Evolutionary conservation across 2,888 invertebrate genomes (phyloP).

Genomic region (Teinopalpus imperialis): DNA sequence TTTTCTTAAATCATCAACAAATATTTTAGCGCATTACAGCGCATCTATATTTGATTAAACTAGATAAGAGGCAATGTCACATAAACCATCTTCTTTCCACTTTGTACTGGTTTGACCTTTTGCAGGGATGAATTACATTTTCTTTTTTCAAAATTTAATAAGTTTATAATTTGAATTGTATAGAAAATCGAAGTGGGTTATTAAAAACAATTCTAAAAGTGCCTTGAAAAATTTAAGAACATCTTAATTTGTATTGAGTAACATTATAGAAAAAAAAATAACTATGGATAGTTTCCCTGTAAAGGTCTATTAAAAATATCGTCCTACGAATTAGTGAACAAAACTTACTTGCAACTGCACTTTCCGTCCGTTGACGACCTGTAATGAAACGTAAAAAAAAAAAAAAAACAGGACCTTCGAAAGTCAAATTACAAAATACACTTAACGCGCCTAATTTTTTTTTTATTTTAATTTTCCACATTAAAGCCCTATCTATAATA

Average conservation of each 20-base stretch:
- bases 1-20: conserved; percentile 2
- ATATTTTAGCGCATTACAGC: neutral
- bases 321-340: conserved; percentile 32
- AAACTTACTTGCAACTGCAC: conserved; percentile 36
- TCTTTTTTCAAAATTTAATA: conserved; percentile 12
- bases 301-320: conserved; percentile 23
- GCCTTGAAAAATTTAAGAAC: conserved; percentile 8
- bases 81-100: conserved; percentile 42
- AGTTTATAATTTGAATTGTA: neutral
- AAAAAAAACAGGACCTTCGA: conserved; percentile 32
- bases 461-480: conserved; percentile 26
- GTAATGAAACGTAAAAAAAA: conserved; percentile 35
- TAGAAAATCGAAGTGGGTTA: too few relatives aligned
- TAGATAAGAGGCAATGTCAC: conserved; percentile 6
- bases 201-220: conserved; percentile 16
- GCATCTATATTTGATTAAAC: conserved; percentile 1
- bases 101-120: conserved; percentile 55
- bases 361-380: conserved; percentile 32
- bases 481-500: conserved; percentile 30
- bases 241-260: too few relatives aligned
- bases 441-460: conserved; percentile 24
- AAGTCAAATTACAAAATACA: conserved; percentile 28
- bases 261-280: too few relatives aligned
- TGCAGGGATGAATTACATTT: conserved; percentile 43
- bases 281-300: conserved; percentile 21